Conservation (phyloP, 2,888 invertebrate genomes). For the Drosophila neonasuta region DNA sequence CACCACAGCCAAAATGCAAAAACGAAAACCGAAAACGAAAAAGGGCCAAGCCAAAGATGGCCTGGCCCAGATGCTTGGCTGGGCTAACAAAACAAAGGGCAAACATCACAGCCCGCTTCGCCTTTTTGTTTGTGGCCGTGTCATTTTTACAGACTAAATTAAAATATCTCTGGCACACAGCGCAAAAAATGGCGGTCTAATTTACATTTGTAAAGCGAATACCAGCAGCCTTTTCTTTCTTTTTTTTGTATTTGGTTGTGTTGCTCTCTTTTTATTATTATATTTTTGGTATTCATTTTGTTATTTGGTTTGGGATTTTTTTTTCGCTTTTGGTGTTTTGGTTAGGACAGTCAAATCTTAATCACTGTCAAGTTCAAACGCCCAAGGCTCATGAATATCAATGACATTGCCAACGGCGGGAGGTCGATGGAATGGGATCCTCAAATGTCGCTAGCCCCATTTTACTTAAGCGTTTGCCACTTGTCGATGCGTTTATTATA, state of each 20-base stretch:
- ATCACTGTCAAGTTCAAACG: conserved; percentile 79
- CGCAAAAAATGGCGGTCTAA: conserved; percentile 71
- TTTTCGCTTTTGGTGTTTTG: conserved; percentile 23
- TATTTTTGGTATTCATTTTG: conserved; percentile 15
- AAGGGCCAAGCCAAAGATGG: conserved; percentile 44
- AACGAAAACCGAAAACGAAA: not conserved
- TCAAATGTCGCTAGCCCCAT: not conserved
- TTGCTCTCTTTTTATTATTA: conserved; percentile 5
- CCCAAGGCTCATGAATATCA: conserved; percentile 76
- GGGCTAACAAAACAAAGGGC: conserved; percentile 66
- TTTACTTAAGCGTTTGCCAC: conserved; percentile 34
- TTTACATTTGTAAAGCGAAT: conserved; percentile 78
- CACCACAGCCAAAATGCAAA: conserved; percentile 50
- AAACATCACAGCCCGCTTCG: conserved; percentile 39
- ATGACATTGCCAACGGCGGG: conserved; percentile 61
- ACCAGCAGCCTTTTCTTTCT: conserved; percentile 58
- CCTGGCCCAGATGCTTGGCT: conserved; percentile 59
- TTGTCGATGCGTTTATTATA: conserved; percentile 26
- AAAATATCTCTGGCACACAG: conserved; percentile 71
- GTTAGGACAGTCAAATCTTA: conserved; percentile 73
- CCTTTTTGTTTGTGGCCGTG: conserved; percentile 75
- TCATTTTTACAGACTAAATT: conserved; percentile 79
- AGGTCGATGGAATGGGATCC: not conserved
- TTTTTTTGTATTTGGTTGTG: too few relatives aligned
- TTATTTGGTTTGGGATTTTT: conserved; percentile 1